Evolutionary conservation across 1,140 invertebrate genomes (phyloP), one percentile per base, ranked within the genome.

Genomic region (Papilio polytes): DNA sequence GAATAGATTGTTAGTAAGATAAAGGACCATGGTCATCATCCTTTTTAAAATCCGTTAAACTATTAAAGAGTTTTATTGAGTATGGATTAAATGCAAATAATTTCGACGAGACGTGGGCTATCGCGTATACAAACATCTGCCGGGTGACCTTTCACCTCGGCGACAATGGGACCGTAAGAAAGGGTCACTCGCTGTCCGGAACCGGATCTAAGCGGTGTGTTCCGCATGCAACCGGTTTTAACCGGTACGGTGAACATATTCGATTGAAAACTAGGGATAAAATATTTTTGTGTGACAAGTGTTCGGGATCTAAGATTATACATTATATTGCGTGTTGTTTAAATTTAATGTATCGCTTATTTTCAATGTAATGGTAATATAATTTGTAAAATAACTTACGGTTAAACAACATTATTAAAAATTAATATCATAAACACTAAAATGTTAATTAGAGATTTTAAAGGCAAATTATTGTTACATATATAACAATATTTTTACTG

Each of bases 181-280:
- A 88, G 91, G 91, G 91, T 93, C 91, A 92, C 83, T 88, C 84
- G 84, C 78, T 89, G 88, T 87, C 86, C 91, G 87, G 76, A 89
- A 91, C 92, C 90, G 92, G 89, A 89, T 91, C 84, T 86, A 79
- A 83, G 85, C 88, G 86, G 83, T 82, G 74, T 56, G 86, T 85
- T 84, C 85, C 87, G 85, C 84, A 83, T 81, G 46, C 20, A 85
- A 88, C 84, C 84, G 87, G 89, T 91, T 90, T 85, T 56, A 59
- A 41, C 53, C 53, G 53, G 31, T 78, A n/a, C 10, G 36, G 53
- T 78, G 13, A 31, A 31, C 74, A 77, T 77, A 31, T 77, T 74
- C 20, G 31, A 48, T 10, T 18, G 41, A 13, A 46, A 74, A 44
- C 56, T 53, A n/a, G 2, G 46, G 74, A 77, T 22, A 22, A 63